A percentile compares a stretch with the other conserved stretches of the same genome.
phyloP scores from a whole-genome alignment of 2,113 vertebrate species.

The Tringa solitaria region DNA sequence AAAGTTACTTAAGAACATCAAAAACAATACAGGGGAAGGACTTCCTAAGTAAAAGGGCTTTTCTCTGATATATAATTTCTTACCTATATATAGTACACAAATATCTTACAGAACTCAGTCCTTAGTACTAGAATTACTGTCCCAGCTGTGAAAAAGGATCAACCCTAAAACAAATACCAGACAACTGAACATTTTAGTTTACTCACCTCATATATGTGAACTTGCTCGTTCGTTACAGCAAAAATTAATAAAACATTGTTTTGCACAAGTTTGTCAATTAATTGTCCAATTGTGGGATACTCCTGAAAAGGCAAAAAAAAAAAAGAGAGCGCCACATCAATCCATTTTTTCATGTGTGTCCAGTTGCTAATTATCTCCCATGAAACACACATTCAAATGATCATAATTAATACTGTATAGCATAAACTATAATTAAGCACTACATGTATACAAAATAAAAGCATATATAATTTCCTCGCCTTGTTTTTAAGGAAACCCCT shows the following conservation, averaged over 20 bases:
- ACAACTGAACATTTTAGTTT: neutral
- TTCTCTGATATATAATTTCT: neutral
- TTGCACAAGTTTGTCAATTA: constrained; percentile 94
- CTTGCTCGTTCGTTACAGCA: constrained; percentile 88
- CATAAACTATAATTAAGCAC: neutral
- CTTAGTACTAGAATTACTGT: neutral
- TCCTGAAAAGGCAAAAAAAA: constrained; percentile 83
- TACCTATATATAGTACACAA: neutral
- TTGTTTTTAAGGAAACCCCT: neutral
- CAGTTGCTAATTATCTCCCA: neutral
- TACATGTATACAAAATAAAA: neutral
- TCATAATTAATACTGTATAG: neutral
- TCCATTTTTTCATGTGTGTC: neutral
- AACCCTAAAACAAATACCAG: neutral
- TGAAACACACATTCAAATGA: neutral
- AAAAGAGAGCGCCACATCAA: neutral
- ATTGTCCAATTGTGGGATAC: constrained; percentile 93
- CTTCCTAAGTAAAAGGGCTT: neutral
- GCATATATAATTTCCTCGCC: fast-evolving
- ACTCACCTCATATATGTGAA: constrained; percentile 87
- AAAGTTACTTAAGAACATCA: neutral
- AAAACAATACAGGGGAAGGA: neutral
- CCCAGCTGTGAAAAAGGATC: neutral
- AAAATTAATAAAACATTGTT: constrained; percentile 96
- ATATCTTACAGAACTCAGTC: neutral